Percentiles rank a stretch among this genome's conserved stretches.
Conservation (phyloP, 2,797 vertebrate species). For the Phalanger gymnotis region DNA sequence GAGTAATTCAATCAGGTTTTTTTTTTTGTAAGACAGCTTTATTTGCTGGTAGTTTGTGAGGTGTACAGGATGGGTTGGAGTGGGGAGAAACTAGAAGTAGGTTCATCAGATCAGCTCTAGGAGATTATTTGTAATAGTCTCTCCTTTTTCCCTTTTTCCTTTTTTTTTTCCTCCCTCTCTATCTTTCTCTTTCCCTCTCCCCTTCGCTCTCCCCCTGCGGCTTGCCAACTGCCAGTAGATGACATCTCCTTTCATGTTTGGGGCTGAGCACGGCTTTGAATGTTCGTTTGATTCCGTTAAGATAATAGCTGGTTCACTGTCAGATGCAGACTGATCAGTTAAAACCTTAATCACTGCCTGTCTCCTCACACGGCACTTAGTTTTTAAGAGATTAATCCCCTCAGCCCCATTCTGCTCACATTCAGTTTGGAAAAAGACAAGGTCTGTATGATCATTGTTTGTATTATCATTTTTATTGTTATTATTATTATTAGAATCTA, state of each 20-base stretch:
- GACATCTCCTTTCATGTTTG: constrained; percentile 99
- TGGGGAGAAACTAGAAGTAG: not conserved
- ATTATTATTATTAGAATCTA: constrained; percentile 38
- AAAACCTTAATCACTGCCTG: constrained; percentile 99
- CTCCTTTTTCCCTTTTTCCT: constrained; percentile 62
- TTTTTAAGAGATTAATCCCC: constrained; percentile 94
- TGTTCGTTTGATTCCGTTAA: constrained; percentile 99
- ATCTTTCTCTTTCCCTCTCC: constrained; percentile 64
- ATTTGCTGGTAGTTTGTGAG: rapidly evolving
- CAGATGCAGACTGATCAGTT: constrained; percentile 99
- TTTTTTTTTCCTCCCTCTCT: constrained; percentile 74
- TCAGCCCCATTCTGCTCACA: constrained; percentile 88
- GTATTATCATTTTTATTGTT: constrained; percentile 61
- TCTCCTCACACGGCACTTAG: constrained; percentile 98
- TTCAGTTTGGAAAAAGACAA: constrained; percentile 78
- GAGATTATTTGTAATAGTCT: not conserved
- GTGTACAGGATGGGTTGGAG: not conserved
- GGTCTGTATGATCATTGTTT: constrained; percentile 59
- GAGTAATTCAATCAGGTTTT: not conserved
- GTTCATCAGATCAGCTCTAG: not conserved
- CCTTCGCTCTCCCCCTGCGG: constrained; percentile 83
- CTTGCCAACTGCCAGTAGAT: constrained; percentile 98
- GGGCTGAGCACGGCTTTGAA: constrained; percentile 98
- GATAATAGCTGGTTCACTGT: constrained; percentile 99
- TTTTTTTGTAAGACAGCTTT: not conserved